These are phyloP conservation scores for Gavialis gangeticus DNA, from an alignment of 2,113 vertebrate genomes.

Conservation along the genomic window DNA sequence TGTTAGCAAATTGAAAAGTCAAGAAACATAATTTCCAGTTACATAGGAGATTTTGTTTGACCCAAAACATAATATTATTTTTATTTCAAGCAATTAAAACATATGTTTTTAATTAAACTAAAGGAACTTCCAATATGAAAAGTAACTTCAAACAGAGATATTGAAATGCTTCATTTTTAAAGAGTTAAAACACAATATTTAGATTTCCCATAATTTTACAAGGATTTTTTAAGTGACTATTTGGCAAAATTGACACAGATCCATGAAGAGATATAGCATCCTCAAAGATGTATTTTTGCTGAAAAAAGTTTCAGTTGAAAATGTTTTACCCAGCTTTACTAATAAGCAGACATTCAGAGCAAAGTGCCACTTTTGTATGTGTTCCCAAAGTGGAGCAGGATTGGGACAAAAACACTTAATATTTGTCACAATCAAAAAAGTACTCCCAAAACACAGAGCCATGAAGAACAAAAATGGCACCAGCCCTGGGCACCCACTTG, in stretches of 20 bases:
- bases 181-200: conserved; percentile 30
- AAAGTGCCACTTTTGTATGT: neutral
- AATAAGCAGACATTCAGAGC: neutral
- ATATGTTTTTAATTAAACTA: conserved; percentile 27
- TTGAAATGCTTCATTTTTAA: conserved; percentile 42
- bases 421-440: conserved; percentile 58
- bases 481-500: too few species aligned
- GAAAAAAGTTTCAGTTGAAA: neutral
- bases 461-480: conserved; percentile 46
- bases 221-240: neutral
- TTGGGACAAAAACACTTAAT: neutral
- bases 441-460: conserved; percentile 54
- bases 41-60: conserved; percentile 36
- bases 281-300: neutral
- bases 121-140: conserved; percentile 58
- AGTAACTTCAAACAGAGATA: conserved; percentile 39
- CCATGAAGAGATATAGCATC: neutral
- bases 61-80: conserved; percentile 39
- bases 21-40: neutral
- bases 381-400: conserved; percentile 18
- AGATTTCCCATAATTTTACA: neutral
- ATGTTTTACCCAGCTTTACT: conserved; percentile 6
- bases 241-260: neutral
- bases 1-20: too few species aligned
- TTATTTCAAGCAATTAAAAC: conserved; percentile 47